These are phyloP conservation scores for Chitala chitala DNA, from an alignment of 2,113 vertebrate genomes.

Conservation along the genomic window DNA sequence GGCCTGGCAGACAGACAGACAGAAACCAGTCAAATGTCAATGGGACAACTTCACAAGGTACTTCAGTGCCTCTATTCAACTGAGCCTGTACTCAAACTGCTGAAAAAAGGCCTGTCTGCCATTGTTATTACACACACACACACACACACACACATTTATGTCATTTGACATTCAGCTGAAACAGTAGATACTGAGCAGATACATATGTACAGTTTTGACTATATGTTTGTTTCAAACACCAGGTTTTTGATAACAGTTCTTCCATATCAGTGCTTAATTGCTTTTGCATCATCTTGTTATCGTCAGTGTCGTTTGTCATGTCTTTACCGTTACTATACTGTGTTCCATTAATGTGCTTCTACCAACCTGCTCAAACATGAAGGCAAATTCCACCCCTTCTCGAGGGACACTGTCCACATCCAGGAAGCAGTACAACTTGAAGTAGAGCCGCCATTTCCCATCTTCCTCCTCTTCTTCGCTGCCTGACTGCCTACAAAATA, in stretches of 20 bases:
- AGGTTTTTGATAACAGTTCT: background rate
- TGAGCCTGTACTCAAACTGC: too few species aligned
- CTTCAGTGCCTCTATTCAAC: too few species aligned
- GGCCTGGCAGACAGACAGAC: constrained; percentile 56
- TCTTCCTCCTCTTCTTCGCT: constrained; percentile 77
- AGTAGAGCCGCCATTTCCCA: constrained; percentile 85
- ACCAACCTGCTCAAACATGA: constrained; percentile 90
- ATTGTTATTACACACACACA: too few species aligned
- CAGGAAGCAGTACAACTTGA: constrained; percentile 89
- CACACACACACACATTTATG: too few species aligned
- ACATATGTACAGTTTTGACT: too few species aligned
- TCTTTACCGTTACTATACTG: background rate
- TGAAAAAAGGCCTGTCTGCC: too few species aligned
- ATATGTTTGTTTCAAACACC: too few species aligned
- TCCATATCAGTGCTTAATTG: background rate
- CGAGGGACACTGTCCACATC: constrained; percentile 85
- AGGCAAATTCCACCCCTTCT: constrained; percentile 87
- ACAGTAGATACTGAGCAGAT: too few species aligned
- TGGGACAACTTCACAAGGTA: background rate
- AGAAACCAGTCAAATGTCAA: background rate
- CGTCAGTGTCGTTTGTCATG: too few species aligned
- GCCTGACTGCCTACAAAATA: constrained; percentile 66
- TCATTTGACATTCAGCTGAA: too few species aligned
- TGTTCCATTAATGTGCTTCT: background rate
- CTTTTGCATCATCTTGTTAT: background rate